Base-by-base conservation (phyloP, 1,140 invertebrate species). In the Papilio polytes region DNA sequence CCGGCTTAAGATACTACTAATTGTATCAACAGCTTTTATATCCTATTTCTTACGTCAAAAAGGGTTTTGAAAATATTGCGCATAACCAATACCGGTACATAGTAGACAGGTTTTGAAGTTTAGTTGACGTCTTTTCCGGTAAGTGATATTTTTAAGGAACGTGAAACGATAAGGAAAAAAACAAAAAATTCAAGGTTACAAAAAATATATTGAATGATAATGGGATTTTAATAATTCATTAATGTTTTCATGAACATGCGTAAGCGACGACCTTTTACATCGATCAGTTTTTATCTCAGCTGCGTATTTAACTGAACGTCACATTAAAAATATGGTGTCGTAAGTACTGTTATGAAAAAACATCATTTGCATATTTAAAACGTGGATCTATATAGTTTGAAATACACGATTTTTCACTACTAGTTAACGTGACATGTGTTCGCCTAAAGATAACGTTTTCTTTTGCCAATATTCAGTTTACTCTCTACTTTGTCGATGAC, bases 171-270 rank as follows among this genome's bases (percentile, higher is more conserved):
- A 76, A 53, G 74, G 74, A 76, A 53, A 22, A 36, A 1, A 76
- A 53, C 74, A 18, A 26, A 53, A 70, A 70, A 36, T 7, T 51
- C 74, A 48, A 53, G 74, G 74, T 51, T n/a, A 31, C 18, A 76
- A 36, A 76, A 51, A 51, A 22, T 36, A 22, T 74, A 74, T 8
- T 48, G 13, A 53, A 76, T 53, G 46, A 51, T 51, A 76, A 74
- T 15, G 44, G n/a, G 44, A 74, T 74, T 74, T 51, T 51, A 51
- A 74, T 74, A 74, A 76, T 53, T 76, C 46, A 76, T 76, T 76
- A 74, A 74, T 44, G 20, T 44, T 51, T 51, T 46, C 22, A 76
- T 53, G 41, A 15, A 70, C 12, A 15, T 70, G 26, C 63, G 63
- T 76, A 26, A 46, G 46, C 48, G 20, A 10, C 26, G 48, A 53